Base-by-base conservation (phyloP, 2,888 invertebrate species). In the Hemicrepidius hirtus region DNA sequence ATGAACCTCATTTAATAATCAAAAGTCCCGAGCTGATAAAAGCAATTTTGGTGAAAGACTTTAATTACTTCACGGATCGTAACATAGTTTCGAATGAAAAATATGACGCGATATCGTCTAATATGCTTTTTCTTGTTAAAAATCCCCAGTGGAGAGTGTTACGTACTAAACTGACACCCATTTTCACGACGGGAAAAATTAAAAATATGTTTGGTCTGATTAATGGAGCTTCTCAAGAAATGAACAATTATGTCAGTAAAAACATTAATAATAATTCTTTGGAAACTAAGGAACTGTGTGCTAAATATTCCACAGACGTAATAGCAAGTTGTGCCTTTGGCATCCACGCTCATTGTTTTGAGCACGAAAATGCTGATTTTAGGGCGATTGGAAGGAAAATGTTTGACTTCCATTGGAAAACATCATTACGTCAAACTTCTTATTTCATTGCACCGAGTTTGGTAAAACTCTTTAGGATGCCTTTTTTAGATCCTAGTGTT, bases 161-260 rank as follows among this genome's bases (percentile, higher is more conserved):
- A 16, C 83, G 90, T 16, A 80, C 85, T 0, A 88, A 88, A 73
- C 83, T 89, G 37, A 87, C 88, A 0, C 89, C 89, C 0, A 87
- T 87, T 0, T 87, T 90, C 77, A 88, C 89, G 1, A 85, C 87
- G 0, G 88, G 87, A 18, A 89, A 89, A 80, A 82, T 90, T 74
- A 88, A 86, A 78, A 81, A 81, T 41, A 88, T 89, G 88, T 84
- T 87, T 21, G 82, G 83, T 0, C 80, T 88, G 9, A 85, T 88
- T 77, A 74, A 83, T n/a, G 84, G 86, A 35, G 85, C 84, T 28
- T 84, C 84, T 0, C 69, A 79, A 28, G 80, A 82, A 49, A 78
- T 86, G 41, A 73, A 35, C 6, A 37, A 21, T 12, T 69, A 73
- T 16, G 10, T 88, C 12, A 85, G 89, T 73, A 76, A 84, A 16